Percentiles rank a stretch among this genome's conserved stretches.
Evolutionary conservation across 2,113 vertebrate species (phyloP).

Genomic region (Prochilodus magdalenae): DNA sequence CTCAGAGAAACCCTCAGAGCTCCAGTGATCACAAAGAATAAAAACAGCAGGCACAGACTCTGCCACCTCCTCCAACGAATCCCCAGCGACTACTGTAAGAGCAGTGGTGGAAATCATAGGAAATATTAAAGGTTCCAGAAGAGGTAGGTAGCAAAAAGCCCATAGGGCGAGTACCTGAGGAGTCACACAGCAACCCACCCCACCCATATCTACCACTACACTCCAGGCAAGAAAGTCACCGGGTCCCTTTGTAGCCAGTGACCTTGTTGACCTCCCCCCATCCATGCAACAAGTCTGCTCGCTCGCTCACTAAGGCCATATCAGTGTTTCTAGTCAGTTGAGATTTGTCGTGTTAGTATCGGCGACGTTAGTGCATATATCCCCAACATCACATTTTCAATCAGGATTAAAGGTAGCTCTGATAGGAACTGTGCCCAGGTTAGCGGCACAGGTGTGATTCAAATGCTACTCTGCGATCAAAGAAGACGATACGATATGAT

Average conservation of each 20-base stretch:
- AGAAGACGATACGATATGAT: too few relatives aligned
- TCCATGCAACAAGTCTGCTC: background rate
- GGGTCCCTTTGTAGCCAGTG: constrained; percentile 30
- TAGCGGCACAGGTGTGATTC: constrained; percentile 37
- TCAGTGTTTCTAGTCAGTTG: background rate
- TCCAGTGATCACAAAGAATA: background rate
- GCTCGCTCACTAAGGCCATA: constrained; percentile 25
- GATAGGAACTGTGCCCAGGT: constrained; percentile 2
- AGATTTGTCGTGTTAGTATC: background rate
- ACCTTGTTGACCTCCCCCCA: constrained; percentile 6
- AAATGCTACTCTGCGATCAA: constrained; percentile 17
- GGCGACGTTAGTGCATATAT: constrained; percentile 20
- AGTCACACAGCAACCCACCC: constrained; percentile 56
- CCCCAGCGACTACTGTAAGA: constrained; percentile 51
- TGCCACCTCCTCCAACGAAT: constrained; percentile 6
- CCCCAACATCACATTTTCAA: background rate
- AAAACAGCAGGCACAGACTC: background rate
- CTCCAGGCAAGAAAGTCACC: constrained; percentile 61
- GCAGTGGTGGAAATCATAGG: constrained; percentile 41
- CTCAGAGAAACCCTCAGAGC: background rate
- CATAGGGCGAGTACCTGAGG: constrained; percentile 70
- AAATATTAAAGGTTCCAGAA: constrained; percentile 61
- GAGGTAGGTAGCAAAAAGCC: constrained; percentile 75
- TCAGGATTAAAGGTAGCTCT: constrained; percentile 39
- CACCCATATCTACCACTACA: constrained; percentile 57